A percentile compares a stretch with the other conserved stretches of the same genome.
Evolutionary conservation across 2,888 invertebrate genomes (phyloP).

Genomic region (Ormia ochracea): DNA sequence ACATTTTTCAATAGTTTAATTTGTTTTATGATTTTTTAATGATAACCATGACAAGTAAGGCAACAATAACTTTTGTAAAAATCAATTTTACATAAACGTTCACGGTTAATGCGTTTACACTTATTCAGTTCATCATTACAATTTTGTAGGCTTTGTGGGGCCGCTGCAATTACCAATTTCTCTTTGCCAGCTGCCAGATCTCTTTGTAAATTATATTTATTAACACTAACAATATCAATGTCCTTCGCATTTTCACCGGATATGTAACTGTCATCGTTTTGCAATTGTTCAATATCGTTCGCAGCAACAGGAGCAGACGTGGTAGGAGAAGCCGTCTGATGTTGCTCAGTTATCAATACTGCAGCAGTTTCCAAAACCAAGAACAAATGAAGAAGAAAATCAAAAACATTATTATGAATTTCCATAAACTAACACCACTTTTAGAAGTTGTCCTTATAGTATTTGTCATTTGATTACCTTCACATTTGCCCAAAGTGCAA

Average conservation of each 20-base stretch:
- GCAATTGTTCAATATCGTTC: constrained; percentile 28
- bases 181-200: constrained; percentile 56
- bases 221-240: constrained; percentile 61
- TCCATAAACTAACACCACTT: constrained; percentile 49
- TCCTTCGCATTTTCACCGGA: constrained; percentile 4
- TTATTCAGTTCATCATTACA: constrained; percentile 83
- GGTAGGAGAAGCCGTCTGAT: not conserved
- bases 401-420: constrained; percentile 57
- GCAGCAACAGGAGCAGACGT: not conserved
- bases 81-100: constrained; percentile 87
- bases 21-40: constrained; percentile 31
- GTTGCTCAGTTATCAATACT: constrained; percentile 40
- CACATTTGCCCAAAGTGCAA: constrained; percentile 78
- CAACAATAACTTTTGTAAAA: constrained; percentile 91
- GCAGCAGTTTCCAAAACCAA: constrained; percentile 58
- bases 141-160: constrained; percentile 77
- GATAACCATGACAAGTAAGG: constrained; percentile 79
- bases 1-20: not conserved
- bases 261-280: constrained; percentile 24
- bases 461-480: constrained; percentile 66
- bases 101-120: constrained; percentile 88
- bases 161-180: constrained; percentile 58
- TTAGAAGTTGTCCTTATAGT: constrained; percentile 38
- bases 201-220: constrained; percentile 65
- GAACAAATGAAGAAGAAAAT: constrained; percentile 58